A percentile compares a stretch with the other conserved stretches of the same genome.
Conservation (phyloP, 2,113 vertebrate species). For the Megatriorchis doriae region DNA sequence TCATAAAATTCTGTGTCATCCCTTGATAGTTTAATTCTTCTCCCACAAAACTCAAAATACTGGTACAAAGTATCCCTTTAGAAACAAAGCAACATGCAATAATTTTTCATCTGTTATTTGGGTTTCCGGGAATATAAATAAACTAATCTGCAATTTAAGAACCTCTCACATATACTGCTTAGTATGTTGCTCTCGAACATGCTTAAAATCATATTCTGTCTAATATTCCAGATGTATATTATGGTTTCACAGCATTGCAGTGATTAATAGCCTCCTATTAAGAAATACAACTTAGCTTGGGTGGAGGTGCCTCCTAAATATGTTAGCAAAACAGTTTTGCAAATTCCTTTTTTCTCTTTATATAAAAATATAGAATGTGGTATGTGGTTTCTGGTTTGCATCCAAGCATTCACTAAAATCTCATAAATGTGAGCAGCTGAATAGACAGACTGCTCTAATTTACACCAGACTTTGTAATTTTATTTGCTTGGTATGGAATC, state of each 20-base stretch:
- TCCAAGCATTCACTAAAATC: slow-evolving; percentile 55
- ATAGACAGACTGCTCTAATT: slow-evolving; percentile 60
- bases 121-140: background rate
- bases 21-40: background rate
- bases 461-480: slow-evolving; percentile 45
- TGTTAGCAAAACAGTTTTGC: background rate
- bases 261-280: slow-evolving; percentile 23
- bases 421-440: slow-evolving; percentile 57
- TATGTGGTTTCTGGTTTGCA: slow-evolving; percentile 35
- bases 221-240: background rate
- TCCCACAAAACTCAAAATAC: background rate
- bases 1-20: background rate
- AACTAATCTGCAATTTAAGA: background rate
- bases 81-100: background rate
- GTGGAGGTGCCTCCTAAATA: slow-evolving; percentile 42
- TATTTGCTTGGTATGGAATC: slow-evolving; percentile 31
- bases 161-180: background rate
- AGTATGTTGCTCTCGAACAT: background rate
- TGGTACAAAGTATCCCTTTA: background rate
- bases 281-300: background rate
- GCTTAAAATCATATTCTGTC: background rate
- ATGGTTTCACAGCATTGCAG: background rate
- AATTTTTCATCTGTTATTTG: background rate
- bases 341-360: slow-evolving; percentile 38
- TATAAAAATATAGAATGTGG: slow-evolving; percentile 36